Conservation (phyloP, 2,113 vertebrate genomes). For the Trochalopteron elliotii region DNA sequence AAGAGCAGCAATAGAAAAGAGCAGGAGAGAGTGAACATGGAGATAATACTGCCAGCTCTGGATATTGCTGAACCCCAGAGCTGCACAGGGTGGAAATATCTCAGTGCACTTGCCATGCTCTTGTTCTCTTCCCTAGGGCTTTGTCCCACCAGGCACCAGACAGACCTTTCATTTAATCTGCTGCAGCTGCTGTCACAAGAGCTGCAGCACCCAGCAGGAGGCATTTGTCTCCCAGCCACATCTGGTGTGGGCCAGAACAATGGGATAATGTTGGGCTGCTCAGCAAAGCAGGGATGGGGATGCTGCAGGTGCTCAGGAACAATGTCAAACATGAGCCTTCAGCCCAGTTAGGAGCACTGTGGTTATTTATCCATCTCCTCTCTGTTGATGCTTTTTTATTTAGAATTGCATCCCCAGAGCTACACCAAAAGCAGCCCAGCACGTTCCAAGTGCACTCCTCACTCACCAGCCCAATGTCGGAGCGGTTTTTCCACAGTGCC, state of each 20-base stretch:
- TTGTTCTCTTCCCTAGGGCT: not conserved
- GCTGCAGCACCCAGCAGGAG: not conserved
- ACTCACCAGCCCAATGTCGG: slow-evolving; percentile 93
- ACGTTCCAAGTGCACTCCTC: not conserved
- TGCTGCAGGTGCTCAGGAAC: not conserved
- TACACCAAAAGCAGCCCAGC: not conserved
- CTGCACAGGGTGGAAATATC: not conserved
- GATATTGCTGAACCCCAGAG: not conserved
- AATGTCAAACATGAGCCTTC: fast-evolving
- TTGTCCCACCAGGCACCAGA: not conserved
- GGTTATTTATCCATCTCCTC: not conserved
- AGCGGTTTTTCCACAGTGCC: slow-evolving; percentile 91
- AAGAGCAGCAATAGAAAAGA: not conserved
- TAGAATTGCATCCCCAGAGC: not conserved
- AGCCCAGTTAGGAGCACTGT: not conserved
- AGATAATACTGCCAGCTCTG: not conserved
- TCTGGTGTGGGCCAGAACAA: not conserved
- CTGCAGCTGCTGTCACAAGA: not conserved
- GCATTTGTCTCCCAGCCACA: not conserved
- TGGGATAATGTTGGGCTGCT: not conserved
- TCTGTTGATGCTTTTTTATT: not conserved
- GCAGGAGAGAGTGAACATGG: not conserved
- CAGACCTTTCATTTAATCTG: not conserved
- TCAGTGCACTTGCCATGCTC: not conserved
- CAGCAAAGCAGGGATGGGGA: not conserved